Evolutionary conservation across 2,113 vertebrate genomes (phyloP).

Genomic region (Irena cyanogastra): DNA sequence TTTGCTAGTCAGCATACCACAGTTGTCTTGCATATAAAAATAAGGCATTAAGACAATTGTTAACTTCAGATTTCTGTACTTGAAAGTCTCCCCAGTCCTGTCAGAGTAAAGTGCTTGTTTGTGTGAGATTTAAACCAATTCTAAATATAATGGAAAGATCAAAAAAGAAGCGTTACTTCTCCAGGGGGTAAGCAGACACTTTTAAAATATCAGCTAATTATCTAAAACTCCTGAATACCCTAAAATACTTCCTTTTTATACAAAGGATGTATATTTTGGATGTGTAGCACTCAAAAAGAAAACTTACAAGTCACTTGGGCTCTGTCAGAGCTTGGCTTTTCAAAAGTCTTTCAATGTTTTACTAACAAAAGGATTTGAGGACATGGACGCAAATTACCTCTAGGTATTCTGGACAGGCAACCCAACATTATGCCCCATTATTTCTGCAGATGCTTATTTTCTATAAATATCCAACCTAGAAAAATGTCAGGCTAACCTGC

Average conservation of each 20-base stretch:
- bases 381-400: neutral
- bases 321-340: neutral
- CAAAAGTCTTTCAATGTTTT: neutral
- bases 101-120: neutral
- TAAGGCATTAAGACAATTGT: neutral
- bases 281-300: neutral
- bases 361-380: neutral
- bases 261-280: neutral
- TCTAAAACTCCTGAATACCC: neutral
- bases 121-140: neutral
- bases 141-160: neutral
- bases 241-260: neutral
- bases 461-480: fast-evolving
- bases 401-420: neutral
- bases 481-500: neutral
- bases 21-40: neutral
- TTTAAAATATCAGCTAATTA: neutral
- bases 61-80: neutral
- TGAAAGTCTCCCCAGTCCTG: neutral
- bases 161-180: neutral
- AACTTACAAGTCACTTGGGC: neutral
- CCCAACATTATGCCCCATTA: neutral
- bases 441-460: neutral
- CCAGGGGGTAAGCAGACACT: neutral
- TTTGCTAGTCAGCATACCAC: neutral